A percentile compares a stretch with the other conserved stretches of the same genome.
phyloP scores from a whole-genome alignment of 2,797 vertebrate genomes.

The Toxotes lorentzi region DNA sequence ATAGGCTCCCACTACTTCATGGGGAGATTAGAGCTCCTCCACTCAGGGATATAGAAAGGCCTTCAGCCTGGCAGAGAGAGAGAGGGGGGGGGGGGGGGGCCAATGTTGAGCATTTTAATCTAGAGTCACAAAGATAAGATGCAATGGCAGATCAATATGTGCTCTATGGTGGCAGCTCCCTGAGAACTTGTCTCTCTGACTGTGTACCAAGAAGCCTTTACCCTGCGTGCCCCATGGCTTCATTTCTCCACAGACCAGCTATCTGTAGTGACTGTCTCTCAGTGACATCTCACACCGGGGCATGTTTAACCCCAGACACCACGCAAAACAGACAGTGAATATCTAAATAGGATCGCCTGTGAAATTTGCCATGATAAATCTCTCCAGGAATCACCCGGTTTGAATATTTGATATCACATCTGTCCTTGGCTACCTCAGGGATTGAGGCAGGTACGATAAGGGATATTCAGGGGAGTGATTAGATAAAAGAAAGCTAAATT shows the following conservation, averaged over 20 bases:
- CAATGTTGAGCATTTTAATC: slow-evolving; percentile 84
- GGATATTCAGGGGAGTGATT: slow-evolving; percentile 80
- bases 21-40: slow-evolving; percentile 86
- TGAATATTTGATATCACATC: slow-evolving; percentile 81
- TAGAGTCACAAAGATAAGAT: slow-evolving; percentile 87
- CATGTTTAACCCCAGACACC: slow-evolving; percentile 74
- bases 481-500: slow-evolving; percentile 81
- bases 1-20: slow-evolving; percentile 80
- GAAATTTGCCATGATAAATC: slow-evolving; percentile 81
- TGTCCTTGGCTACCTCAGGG: slow-evolving; percentile 75
- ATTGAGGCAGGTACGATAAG: slow-evolving; percentile 73
- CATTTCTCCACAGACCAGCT: slow-evolving; percentile 73
- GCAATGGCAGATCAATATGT: slow-evolving; percentile 84
- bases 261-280: slow-evolving; percentile 77
- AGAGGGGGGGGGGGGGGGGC: slow-evolving; percentile 67
- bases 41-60: slow-evolving; percentile 85
- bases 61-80: slow-evolving; percentile 79
- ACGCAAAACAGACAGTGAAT: slow-evolving; percentile 72
- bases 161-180: slow-evolving; percentile 80
- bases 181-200: slow-evolving; percentile 79
- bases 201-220: slow-evolving; percentile 75
- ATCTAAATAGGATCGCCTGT: slow-evolving; percentile 85
- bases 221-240: slow-evolving; percentile 78
- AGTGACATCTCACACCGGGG: slow-evolving; percentile 75
- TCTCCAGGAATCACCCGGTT: slow-evolving; percentile 78